Conservation (phyloP, 1,140 invertebrate genomes). For the Meteorus sp. region DNA sequence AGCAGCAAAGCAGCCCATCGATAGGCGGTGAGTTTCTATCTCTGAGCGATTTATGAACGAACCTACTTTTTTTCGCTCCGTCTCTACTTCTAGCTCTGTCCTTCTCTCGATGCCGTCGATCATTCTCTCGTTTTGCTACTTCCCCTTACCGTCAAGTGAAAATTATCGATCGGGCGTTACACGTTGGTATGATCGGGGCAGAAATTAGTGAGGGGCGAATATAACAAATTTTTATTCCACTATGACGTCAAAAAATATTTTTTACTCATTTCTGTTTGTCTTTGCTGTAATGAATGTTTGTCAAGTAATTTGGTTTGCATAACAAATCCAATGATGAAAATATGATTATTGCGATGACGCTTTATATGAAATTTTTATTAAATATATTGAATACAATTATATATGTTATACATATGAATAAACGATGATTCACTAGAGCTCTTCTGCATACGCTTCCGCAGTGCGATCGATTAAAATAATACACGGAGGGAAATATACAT, state of each 20-base stretch:
- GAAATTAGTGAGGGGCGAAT: neutral
- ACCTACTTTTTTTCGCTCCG: conserved; percentile 23
- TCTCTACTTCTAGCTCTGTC: conserved; percentile 3
- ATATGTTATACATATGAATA: no score
- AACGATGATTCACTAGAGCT: conserved; percentile 12
- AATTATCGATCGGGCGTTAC: conserved; percentile 27
- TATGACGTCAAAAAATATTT: no score
- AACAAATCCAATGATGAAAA: no score
- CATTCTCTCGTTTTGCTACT: neutral
- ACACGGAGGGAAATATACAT: conserved; percentile 5
- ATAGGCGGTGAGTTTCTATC: conserved; percentile 30
- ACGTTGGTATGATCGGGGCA: no score
- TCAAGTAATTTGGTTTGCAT: no score
- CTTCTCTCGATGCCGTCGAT: conserved; percentile 3
- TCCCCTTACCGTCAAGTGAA: conserved; percentile 23
- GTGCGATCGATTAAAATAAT: conserved; percentile 28
- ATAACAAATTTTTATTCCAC: neutral
- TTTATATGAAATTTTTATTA: no score
- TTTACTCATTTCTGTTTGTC: neutral
- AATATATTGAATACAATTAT: no score
- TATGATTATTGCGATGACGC: no score
- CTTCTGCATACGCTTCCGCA: conserved; percentile 25
- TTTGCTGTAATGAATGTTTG: neutral
- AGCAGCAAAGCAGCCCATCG: conserved; percentile 27
- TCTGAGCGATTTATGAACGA: conserved; percentile 27